Conservation (phyloP, 2,888 invertebrate genomes). For the Amblyteles armatorius region DNA sequence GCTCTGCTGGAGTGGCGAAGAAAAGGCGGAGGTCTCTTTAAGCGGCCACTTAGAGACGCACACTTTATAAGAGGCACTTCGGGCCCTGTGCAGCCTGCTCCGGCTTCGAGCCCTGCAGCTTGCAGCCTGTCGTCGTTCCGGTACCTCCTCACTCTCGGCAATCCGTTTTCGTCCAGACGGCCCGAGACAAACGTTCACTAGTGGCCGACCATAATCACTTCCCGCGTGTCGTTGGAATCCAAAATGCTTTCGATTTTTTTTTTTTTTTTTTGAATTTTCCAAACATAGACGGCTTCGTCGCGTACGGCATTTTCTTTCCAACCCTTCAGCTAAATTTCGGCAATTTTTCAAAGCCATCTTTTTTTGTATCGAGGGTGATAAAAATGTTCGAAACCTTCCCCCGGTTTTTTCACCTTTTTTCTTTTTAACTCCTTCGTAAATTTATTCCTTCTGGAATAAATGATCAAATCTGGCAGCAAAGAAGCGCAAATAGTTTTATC, state of each 20-base stretch:
- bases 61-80: constrained; percentile 75
- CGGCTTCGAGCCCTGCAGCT: constrained; percentile 32
- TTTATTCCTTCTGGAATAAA: neutral
- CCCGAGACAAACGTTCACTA: constrained; percentile 69
- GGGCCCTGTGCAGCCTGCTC: constrained; percentile 13
- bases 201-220: constrained; percentile 67
- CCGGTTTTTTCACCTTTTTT: too few relatives aligned
- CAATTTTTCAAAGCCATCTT: neutral
- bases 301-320: neutral
- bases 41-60: constrained; percentile 77
- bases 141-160: constrained; percentile 72
- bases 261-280: constrained; percentile 24
- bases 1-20: constrained; percentile 64
- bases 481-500: neutral
- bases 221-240: constrained; percentile 29
- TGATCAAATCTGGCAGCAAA: neutral
- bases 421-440: too few relatives aligned
- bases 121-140: constrained; percentile 57
- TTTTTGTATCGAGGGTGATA: neutral
- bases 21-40: constrained; percentile 74
- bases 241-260: constrained; percentile 27
- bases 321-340: neutral
- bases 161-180: constrained; percentile 70
- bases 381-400: too few relatives aligned
- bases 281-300: neutral